These are phyloP conservation scores for Amblyopsis rosae DNA, from an alignment of 2,113 vertebrate genomes.

Conservation along the genomic window DNA sequence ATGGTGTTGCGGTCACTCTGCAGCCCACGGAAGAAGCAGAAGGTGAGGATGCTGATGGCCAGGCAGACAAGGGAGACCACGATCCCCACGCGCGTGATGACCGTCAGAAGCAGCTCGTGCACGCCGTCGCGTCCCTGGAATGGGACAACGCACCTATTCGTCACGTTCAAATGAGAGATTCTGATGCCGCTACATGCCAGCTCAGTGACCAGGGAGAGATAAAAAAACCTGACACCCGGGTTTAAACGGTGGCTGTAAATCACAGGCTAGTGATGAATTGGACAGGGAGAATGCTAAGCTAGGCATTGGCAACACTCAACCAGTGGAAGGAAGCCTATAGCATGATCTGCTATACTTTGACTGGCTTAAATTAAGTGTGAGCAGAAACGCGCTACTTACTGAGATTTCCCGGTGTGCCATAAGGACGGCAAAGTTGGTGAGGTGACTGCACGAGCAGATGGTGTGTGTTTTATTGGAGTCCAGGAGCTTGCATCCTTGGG, in stretches of 20 bases:
- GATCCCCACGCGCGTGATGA: slow-evolving; percentile 97
- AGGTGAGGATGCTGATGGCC: slow-evolving; percentile 97
- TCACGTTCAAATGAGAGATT: slow-evolving; percentile 42
- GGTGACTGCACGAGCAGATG: slow-evolving; percentile 94
- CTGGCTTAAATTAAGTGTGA: background rate
- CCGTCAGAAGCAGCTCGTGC: slow-evolving; percentile 88
- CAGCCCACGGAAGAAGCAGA: slow-evolving; percentile 98
- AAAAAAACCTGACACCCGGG: slow-evolving; percentile 32
- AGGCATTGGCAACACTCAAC: too few relatives aligned
- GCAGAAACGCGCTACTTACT: slow-evolving; percentile 70
- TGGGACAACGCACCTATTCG: slow-evolving; percentile 57
- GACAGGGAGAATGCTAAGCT: too few relatives aligned
- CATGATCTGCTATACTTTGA: too few relatives aligned
- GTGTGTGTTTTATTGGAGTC: slow-evolving; percentile 96
- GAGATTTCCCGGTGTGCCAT: slow-evolving; percentile 93
- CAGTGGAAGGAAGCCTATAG: too few relatives aligned
- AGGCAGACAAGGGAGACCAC: slow-evolving; percentile 96
- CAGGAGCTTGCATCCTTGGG: slow-evolving; percentile 96
- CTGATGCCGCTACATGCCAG: slow-evolving; percentile 17
- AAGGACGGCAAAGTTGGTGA: slow-evolving; percentile 98
- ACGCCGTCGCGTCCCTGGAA: slow-evolving; percentile 82
- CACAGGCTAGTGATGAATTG: slow-evolving; percentile 1
- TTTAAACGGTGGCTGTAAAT: slow-evolving; percentile 26
- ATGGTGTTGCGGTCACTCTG: slow-evolving; percentile 99
- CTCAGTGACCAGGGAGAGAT: slow-evolving; percentile 44